A percentile compares a stretch with the other conserved stretches of the same genome.
Evolutionary conservation across 1,140 invertebrate genomes (phyloP).

Genomic region (Centruroides vittatus): DNA sequence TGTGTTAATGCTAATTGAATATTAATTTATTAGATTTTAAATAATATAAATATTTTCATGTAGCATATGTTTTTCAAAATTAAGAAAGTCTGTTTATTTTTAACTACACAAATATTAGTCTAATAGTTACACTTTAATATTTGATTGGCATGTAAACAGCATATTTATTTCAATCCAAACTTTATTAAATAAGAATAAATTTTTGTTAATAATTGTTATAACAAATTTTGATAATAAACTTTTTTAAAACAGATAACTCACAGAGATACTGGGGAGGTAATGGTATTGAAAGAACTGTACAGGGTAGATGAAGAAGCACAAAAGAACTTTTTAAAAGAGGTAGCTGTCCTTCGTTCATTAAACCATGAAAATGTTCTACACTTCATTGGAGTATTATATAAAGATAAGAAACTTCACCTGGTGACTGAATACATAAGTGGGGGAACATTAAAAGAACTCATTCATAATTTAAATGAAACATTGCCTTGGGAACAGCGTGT

Average conservation of each 20-base stretch:
- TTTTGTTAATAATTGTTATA: too few species aligned
- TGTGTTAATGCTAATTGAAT: too few species aligned
- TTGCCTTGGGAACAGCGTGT: slow-evolving; percentile 70
- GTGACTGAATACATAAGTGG: slow-evolving; percentile 85
- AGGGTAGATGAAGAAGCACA: slow-evolving; percentile 86
- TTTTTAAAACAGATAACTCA: slow-evolving; percentile 47
- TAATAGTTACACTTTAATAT: too few species aligned
- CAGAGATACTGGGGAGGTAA: slow-evolving; percentile 73
- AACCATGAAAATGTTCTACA: slow-evolving; percentile 78
- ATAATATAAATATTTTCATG: too few species aligned
- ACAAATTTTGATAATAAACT: too few species aligned
- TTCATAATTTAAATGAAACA: slow-evolving; percentile 50
- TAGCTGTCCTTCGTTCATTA: slow-evolving; percentile 71
- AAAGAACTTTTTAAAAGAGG: slow-evolving; percentile 86
- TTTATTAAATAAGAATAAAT: too few species aligned
- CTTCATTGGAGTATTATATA: slow-evolving; percentile 86
- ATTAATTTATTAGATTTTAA: too few species aligned
- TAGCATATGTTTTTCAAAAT: too few species aligned
- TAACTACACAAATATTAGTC: too few species aligned
- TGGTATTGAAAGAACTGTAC: slow-evolving; percentile 89
- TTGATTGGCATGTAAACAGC: too few species aligned
- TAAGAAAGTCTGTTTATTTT: too few species aligned
- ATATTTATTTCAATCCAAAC: too few species aligned
- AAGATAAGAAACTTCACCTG: slow-evolving; percentile 77
- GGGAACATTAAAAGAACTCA: slow-evolving; percentile 70